Base-by-base conservation (phyloP, 2,888 invertebrate genomes). In the Tineola bisselliella region DNA sequence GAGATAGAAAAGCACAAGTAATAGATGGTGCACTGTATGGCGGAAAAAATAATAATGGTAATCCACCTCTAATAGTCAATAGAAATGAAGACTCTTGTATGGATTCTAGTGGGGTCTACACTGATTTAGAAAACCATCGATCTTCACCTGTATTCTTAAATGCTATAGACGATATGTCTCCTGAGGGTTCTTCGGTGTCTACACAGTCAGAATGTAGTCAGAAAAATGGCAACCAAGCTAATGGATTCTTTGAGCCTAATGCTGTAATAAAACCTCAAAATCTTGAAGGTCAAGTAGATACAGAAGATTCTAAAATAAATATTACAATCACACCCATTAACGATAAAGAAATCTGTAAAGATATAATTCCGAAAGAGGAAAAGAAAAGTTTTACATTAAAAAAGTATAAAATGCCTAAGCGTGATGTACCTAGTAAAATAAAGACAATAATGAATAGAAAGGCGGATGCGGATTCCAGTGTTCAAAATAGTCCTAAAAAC, bases 11-110 rank as follows among this genome's bases (percentile, higher is more conserved):
- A 62, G 94, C 93, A 6, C 94, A 95, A 80, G 94, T 95, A 4
- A 96, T 96, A 64, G 96, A 96, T 75, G 96, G 96, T 1, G 95
- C 94, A 33, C 80, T 96, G n/a, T 96, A 96, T 73, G 94, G 94
- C 59, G 92, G 92, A 15, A 89, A 89, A 60, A 89, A 89, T 73
- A 86, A 84, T 1, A 89, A 81, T 63, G 78, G 81, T 12, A 88
- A 84, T 65, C 88, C 88, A 33, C 90, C 88, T n/a, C 76, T 83
- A 62, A 89, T 88, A 69, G 87, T 83, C 25, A 88, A 84, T 62
- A 79, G 87, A 69, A 88, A 89, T 64, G 94, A 95, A 75, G 95
- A 95, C 69, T 90, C 90, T 0, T 90, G 90, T 70, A 95, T 95
- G 95, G 95, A 95, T 73, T 95, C 95, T 0, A 95, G 95, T 71